A percentile compares a stretch with the other conserved stretches of the same genome.
Conservation (phyloP, 2,888 invertebrate genomes). For the Theretra japonica region DNA sequence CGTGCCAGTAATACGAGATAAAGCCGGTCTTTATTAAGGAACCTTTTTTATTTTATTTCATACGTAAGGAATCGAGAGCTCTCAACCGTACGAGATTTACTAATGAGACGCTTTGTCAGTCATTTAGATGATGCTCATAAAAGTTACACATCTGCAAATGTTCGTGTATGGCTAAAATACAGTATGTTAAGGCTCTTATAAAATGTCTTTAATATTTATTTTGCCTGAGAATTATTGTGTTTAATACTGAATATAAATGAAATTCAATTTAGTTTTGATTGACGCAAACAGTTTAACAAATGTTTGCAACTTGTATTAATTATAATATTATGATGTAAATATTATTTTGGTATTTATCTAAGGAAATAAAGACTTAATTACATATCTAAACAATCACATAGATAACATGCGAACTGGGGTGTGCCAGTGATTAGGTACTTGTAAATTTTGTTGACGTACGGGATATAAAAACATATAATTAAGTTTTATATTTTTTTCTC, state of each 20-base stretch:
- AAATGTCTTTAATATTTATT: no score
- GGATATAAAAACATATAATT: not conserved
- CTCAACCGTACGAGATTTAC: conserved; percentile 31
- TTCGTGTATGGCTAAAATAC: not conserved
- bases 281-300: no score
- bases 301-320: no score
- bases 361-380: conserved; percentile 24
- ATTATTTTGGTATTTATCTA: no score
- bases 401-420: conserved; percentile 58
- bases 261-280: no score
- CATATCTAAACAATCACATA: conserved; percentile 49
- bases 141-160: not conserved
- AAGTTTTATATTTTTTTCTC: no score
- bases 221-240: no score
- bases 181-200: not conserved
- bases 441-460: conserved; percentile 38
- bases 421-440: conserved; percentile 46
- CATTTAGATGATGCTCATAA: conserved; percentile 22
- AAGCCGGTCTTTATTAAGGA: conserved; percentile 77
- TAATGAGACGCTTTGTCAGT: conserved; percentile 33
- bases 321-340: no score
- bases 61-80: conserved; percentile 31
- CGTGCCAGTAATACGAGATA: conserved; percentile 83
- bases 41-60: conserved; percentile 70
- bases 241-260: no score